These are phyloP conservation scores for Cancer borealis DNA, from an alignment of 2,888 invertebrate species.

Conservation along the genomic window DNA sequence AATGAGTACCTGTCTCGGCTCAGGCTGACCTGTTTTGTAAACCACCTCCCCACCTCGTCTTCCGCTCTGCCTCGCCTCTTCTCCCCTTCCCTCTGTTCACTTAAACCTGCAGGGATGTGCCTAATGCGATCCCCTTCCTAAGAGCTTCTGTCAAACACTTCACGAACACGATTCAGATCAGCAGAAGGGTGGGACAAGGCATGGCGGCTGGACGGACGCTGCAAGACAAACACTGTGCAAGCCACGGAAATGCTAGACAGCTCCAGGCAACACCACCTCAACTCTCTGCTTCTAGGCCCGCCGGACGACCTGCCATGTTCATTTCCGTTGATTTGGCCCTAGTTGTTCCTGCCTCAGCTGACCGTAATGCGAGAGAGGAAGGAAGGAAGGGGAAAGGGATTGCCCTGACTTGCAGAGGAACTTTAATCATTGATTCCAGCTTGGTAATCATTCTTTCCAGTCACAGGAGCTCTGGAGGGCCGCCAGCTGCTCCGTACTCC, in stretches of 20 bases:
- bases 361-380: not conserved
- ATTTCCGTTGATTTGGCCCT: not conserved
- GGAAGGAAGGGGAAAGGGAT: not conserved
- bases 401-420: not conserved
- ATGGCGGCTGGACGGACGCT: not conserved
- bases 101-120: not conserved
- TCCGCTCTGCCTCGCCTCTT: not conserved
- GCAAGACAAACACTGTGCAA: not conserved
- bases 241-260: not conserved
- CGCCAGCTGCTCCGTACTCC: not conserved
- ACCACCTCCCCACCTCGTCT: not conserved
- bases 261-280: not conserved
- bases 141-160: constrained; percentile 12
- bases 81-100: not conserved
- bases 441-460: not conserved
- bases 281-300: not conserved
- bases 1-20: not conserved
- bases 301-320: not conserved
- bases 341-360: not conserved
- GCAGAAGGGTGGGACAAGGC: not conserved
- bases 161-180: not conserved
- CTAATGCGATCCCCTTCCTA: not conserved
- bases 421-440: not conserved
- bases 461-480: not conserved
- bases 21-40: constrained; percentile 11